Evolutionary conservation across 2,797 vertebrate genomes (phyloP).

Genomic region (Oceanodroma leucorhoa): DNA sequence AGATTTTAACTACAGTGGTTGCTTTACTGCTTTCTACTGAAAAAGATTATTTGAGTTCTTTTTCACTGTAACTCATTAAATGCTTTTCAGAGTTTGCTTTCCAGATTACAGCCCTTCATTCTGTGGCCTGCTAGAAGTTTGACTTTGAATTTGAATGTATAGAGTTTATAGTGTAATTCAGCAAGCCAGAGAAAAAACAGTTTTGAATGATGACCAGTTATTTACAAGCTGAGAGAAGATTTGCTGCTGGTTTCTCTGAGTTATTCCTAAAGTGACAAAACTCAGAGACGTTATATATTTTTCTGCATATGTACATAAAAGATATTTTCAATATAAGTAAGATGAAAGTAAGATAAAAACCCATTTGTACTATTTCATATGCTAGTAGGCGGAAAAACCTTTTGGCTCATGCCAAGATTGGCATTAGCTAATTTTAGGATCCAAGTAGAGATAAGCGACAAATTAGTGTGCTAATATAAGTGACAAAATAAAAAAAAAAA

Average conservation of each 20-base stretch:
- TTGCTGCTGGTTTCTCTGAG: background rate
- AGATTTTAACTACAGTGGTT: background rate
- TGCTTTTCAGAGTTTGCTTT: background rate
- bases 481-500: background rate
- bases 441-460: background rate
- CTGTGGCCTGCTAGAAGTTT: background rate
- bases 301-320: background rate
- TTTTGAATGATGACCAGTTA: background rate
- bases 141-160: background rate
- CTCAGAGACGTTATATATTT: background rate
- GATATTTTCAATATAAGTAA: background rate
- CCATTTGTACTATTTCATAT: background rate
- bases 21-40: background rate
- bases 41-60: background rate
- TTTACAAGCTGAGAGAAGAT: background rate
- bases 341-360: background rate
- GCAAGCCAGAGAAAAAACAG: background rate
- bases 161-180: background rate
- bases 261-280: background rate
- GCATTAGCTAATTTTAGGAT: background rate
- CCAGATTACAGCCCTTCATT: background rate
- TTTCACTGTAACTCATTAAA: background rate
- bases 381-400: background rate
- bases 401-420: background rate
- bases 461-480: background rate